Evolutionary conservation across 1,140 invertebrate genomes (phyloP), one percentile per base, ranked within the genome.

Genomic region (Orchesella cincta): DNA sequence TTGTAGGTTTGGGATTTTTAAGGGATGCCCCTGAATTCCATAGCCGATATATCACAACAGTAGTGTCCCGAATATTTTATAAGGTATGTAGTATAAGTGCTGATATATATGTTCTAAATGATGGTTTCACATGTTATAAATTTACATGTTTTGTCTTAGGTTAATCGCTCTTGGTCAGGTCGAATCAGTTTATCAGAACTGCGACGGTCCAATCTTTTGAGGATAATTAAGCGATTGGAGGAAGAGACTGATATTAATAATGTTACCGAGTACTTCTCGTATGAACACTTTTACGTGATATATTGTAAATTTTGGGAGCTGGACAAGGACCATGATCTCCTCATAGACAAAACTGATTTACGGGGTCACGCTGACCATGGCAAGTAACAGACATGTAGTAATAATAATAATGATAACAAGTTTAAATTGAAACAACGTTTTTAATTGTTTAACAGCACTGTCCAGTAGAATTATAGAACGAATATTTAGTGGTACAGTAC

Each of bases 261-360:
- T 29, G 79, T 82, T 67, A 82, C 79, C 23, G 81, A 82, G 54
- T 80, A 79, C 64, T 83, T 79, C 78, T 83, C 81, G 14, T 82
- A 82, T 73, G 81, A 82, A 86, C 98, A 99, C 88, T 99, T 99
- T 87, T 99, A 99, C 87, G 98, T 99, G 29, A 99, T 99, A 84
- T 99, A 99, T 85, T 99, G 98, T 88, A 99, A 99, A 87, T 99
- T 99, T 87, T 99, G 98, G 98, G 98, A 99, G 86, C 87, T 99
- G 80, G 98, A 99, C 86, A 91, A 94, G 79, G 98, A 99, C 88
- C 97, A 99, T 85, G 97, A 99, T 88, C 88, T 99, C 51, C 94
- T 94, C 82, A 98, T 99, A 82, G 95, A 95, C 86, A 93, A 93
- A 84, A 92, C 94, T 78, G 98, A 99, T 87, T 89, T 99, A 23